Percentiles rank a stretch among this genome's conserved stretches.
These are phyloP conservation scores for Conus betulinus DNA, from an alignment of 1,140 invertebrate genomes.

Conservation along the genomic window DNA sequence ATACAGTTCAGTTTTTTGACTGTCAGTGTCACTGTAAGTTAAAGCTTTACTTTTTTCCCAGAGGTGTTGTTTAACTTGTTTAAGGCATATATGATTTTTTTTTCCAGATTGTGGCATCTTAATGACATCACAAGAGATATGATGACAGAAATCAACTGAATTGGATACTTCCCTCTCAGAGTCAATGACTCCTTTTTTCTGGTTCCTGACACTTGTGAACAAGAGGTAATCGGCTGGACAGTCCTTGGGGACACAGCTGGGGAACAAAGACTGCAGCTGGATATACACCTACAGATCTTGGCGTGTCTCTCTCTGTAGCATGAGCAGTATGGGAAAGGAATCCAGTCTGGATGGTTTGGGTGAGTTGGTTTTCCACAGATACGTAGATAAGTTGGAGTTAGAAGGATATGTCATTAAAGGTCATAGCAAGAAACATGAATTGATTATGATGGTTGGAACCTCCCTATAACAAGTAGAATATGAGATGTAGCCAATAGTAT, in stretches of 20 bases:
- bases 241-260: not conserved
- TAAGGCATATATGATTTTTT: too few species aligned
- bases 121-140: not conserved
- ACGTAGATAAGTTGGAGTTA: too few species aligned
- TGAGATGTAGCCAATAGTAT: too few species aligned
- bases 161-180: not conserved
- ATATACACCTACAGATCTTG: not conserved
- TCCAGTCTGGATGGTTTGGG: conserved; percentile 65
- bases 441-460: too few species aligned
- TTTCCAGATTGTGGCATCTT: not conserved
- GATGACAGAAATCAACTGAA: not conserved
- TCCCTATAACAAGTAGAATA: too few species aligned
- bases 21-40: too few species aligned
- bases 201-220: not conserved
- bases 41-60: too few species aligned
- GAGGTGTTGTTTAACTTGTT: too few species aligned
- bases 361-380: conserved; percentile 35
- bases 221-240: not conserved
- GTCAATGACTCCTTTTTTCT: not conserved
- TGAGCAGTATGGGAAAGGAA: conserved; percentile 62
- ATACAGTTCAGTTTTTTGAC: too few species aligned
- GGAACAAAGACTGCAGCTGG: not conserved
- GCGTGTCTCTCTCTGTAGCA: not conserved
- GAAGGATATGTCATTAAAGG: too few species aligned
- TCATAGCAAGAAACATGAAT: too few species aligned